Conservation (phyloP, 1,140 invertebrate species). For the Contarinia nasturtii region DNA sequence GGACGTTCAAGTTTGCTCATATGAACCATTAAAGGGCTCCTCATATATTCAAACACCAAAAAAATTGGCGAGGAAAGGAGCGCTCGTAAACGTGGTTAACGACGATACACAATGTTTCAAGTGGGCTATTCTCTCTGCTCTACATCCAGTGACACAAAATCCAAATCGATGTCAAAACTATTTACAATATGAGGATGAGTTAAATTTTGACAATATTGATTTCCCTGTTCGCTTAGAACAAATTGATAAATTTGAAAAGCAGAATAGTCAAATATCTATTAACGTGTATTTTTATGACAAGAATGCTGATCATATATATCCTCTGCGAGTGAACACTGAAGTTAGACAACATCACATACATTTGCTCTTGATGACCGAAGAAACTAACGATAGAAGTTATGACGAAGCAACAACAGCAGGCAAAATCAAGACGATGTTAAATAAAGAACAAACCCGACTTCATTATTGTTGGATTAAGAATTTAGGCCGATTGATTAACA, state of each 20-base stretch:
- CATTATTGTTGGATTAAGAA: slow-evolving; percentile 17
- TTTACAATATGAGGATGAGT: background rate
- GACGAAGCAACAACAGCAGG: too few species aligned
- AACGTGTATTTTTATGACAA: background rate
- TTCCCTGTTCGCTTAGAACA: slow-evolving; percentile 6
- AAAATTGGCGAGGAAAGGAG: slow-evolving; percentile 9
- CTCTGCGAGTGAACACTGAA: background rate
- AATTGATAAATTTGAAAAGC: slow-evolving; percentile 7
- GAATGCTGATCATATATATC: background rate
- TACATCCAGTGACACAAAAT: slow-evolving; percentile 1
- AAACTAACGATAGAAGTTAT: background rate
- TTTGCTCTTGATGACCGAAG: slow-evolving; percentile 4
- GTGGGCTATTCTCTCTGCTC: slow-evolving; percentile 11
- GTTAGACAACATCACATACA: slow-evolving; percentile 4
- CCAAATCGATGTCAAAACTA: background rate
- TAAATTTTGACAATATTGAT: slow-evolving; percentile 1
- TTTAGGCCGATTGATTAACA: slow-evolving; percentile 10
- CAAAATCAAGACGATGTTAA: too few species aligned
- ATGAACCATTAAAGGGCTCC: slow-evolving; percentile 11
- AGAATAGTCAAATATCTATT: slow-evolving; percentile 1
- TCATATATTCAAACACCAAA: slow-evolving; percentile 11
- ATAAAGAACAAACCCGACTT: background rate
- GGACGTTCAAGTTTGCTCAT: slow-evolving; percentile 14
- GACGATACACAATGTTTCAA: slow-evolving; percentile 13
- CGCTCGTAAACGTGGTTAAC: slow-evolving; percentile 13